These are phyloP conservation scores for Gymnoscelis rufifasciata DNA, from an alignment of 2,888 invertebrate species.

Conservation along the genomic window DNA sequence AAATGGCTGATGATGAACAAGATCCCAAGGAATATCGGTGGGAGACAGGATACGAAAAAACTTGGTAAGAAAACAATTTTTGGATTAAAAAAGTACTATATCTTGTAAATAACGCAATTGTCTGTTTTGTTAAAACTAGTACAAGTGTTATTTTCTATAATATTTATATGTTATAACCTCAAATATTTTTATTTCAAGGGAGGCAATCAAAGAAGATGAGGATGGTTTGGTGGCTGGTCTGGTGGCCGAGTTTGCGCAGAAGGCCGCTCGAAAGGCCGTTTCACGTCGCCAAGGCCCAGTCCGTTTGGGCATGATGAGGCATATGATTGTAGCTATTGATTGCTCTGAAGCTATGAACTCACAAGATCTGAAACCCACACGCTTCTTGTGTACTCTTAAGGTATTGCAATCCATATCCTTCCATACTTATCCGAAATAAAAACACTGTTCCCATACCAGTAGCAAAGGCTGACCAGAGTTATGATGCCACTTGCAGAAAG, in stretches of 20 bases:
- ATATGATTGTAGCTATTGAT: conserved; percentile 94
- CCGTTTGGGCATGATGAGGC: conserved; percentile 98
- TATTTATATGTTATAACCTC: too few relatives aligned
- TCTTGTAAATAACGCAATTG: background rate
- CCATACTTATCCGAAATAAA: too few relatives aligned
- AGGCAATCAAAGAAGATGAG: conserved; percentile 97
- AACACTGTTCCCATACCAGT: too few relatives aligned
- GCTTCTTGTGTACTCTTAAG: conserved; percentile 92
- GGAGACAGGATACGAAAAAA: conserved; percentile 97
- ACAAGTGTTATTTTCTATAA: too few relatives aligned
- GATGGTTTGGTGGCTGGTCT: conserved; percentile 94
- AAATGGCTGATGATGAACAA: conserved; percentile 90
- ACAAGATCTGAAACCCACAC: conserved; percentile 96
- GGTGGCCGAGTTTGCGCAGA: conserved; percentile 94
- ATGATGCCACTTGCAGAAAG: too few relatives aligned
- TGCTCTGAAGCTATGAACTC: conserved; percentile 96
- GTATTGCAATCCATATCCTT: conserved; percentile 59
- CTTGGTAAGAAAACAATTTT: conserved; percentile 84
- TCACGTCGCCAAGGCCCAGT: conserved; percentile 86
- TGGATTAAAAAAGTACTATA: too few relatives aligned
- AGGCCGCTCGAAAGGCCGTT: conserved; percentile 89
- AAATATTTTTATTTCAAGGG: conserved; percentile 80
- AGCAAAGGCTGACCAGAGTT: too few relatives aligned
- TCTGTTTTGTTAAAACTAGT: background rate
- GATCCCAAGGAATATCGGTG: conserved; percentile 94